phyloP scores from a whole-genome alignment of 30 jellyfish, hydroid and myxozoan species.

The Morbakka virulenta region DNA sequence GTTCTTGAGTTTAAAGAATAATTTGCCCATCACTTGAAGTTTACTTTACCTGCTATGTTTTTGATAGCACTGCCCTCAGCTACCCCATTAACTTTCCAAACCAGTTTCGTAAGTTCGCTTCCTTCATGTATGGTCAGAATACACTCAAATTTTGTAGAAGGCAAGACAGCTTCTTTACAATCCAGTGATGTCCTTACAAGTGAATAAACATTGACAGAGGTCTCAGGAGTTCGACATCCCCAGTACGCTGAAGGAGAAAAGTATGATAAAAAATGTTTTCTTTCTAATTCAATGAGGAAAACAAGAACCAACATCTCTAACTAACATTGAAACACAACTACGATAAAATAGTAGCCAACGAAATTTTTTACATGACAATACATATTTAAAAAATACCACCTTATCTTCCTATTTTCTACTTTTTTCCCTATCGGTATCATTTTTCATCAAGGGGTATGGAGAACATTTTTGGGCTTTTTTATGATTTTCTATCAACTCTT shows the following conservation, averaged over 20 bases:
- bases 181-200: slow-evolving; percentile 1
- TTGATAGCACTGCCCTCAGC: slow-evolving; percentile 36
- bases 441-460: too few relatives aligned
- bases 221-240: slow-evolving; percentile 72
- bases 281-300: background rate
- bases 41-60: slow-evolving; percentile 52
- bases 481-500: too few relatives aligned
- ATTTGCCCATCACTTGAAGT: too few relatives aligned
- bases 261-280: background rate
- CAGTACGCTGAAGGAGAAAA: slow-evolving; percentile 38
- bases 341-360: too few relatives aligned
- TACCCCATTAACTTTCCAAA: slow-evolving; percentile 29
- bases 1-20: too few relatives aligned
- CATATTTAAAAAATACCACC: too few relatives aligned
- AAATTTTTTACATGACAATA: too few relatives aligned
- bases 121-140: slow-evolving; percentile 24
- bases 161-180: slow-evolving; percentile 32
- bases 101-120: slow-evolving; percentile 15
- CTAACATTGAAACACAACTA: too few relatives aligned
- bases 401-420: too few relatives aligned
- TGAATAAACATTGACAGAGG: slow-evolving; percentile 45
- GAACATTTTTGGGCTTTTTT: too few relatives aligned
- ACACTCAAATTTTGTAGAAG: slow-evolving; percentile 28
- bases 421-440: too few relatives aligned
- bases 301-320: too few relatives aligned